phyloP scores from a whole-genome alignment of 2,888 invertebrate genomes.

The Drosophila niveifrons region DNA sequence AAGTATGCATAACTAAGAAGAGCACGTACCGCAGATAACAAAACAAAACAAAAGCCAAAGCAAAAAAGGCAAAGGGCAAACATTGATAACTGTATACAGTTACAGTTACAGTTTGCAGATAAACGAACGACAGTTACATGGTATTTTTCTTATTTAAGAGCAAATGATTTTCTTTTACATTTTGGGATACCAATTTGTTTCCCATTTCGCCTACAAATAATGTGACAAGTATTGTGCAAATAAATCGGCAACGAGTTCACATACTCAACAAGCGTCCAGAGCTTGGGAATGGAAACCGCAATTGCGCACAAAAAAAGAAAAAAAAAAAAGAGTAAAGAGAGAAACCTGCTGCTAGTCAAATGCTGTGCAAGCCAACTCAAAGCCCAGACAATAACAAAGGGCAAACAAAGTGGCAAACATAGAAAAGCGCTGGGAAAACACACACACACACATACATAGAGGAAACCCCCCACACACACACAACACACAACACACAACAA shows the following conservation, averaged over 20 bases:
- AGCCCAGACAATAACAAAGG: conserved; percentile 40
- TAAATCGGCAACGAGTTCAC: conserved; percentile 25
- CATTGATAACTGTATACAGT: conserved; percentile 61
- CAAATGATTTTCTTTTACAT: conserved; percentile 1
- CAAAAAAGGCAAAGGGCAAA: conserved; percentile 19
- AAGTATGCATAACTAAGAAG: conserved; percentile 77
- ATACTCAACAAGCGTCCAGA: background rate
- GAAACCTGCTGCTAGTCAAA: conserved; percentile 27
- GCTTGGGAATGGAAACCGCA: conserved; percentile 25
- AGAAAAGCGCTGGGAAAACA: background rate
- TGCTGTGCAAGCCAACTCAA: conserved; percentile 30
- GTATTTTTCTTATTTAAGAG: conserved; percentile 55
- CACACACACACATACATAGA: background rate
- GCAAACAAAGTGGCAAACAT: conserved; percentile 46
- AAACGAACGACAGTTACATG: conserved; percentile 19
- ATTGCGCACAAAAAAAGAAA: background rate
- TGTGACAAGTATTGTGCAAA: conserved; percentile 12
- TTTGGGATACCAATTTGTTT: background rate
- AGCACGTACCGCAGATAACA: conserved; percentile 75
- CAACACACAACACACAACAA: conserved; percentile 14
- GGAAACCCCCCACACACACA: conserved; percentile 22
- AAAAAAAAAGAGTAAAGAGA: background rate
- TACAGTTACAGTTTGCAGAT: conserved; percentile 7
- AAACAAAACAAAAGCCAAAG: conserved; percentile 43
- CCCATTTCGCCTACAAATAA: conserved; percentile 5